Conservation (phyloP, 2,888 invertebrate genomes). For the Metallyticus violacea region DNA sequence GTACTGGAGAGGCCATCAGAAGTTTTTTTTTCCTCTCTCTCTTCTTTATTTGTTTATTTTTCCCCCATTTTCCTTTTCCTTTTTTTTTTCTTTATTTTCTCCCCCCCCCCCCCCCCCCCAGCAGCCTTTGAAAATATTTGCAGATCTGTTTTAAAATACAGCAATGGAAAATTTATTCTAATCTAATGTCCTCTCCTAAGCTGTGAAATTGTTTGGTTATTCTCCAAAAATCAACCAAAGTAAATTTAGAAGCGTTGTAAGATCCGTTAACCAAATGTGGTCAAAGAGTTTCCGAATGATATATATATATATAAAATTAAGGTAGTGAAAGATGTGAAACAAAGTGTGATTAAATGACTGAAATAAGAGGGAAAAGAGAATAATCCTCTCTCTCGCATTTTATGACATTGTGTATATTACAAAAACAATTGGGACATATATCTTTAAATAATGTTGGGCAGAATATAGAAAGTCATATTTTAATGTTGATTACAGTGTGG, state of each 20-base stretch:
- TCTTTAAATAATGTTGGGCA: neutral
- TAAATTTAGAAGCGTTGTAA: neutral
- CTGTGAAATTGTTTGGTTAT: neutral
- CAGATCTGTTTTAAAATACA: neutral
- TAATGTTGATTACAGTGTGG: constrained; percentile 11
- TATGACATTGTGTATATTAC: constrained; percentile 8
- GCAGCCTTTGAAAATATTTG: neutral
- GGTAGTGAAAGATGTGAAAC: neutral
- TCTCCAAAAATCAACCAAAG: neutral
- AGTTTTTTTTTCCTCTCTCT: too few relatives aligned
- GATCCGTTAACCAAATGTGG: neutral
- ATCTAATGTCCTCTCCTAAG: neutral
- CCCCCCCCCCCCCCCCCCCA: too few relatives aligned
- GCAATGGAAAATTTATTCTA: too few relatives aligned
- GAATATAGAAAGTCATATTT: neutral
- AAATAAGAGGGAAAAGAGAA: neutral
- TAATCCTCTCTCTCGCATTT: neutral
- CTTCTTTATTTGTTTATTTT: neutral
- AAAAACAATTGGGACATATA: neutral
- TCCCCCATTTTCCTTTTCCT: too few relatives aligned
- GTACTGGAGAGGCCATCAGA: neutral
- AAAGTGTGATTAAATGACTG: neutral
- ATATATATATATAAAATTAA: neutral
- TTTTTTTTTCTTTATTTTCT: too few relatives aligned
- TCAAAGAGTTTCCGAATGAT: constrained; percentile 1